A percentile compares a stretch with the other conserved stretches of the same genome.
Conservation (phyloP, 2,888 invertebrate species). For the Metacarcinus magister region DNA sequence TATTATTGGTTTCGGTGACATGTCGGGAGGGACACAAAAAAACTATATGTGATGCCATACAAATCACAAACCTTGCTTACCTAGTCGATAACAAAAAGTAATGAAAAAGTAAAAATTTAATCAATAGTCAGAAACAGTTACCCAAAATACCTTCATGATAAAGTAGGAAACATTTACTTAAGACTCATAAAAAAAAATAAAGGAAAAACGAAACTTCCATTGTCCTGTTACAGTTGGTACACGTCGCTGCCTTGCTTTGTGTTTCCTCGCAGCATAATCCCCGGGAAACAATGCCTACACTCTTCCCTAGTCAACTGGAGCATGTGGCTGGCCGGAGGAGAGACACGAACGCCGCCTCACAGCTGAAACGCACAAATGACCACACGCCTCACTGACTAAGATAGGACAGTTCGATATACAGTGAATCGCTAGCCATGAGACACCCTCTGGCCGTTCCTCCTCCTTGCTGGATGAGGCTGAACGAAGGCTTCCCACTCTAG, state of each 20-base stretch:
- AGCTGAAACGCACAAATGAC: too few species aligned
- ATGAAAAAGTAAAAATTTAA: background rate
- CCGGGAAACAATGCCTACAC: background rate
- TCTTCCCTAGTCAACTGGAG: background rate
- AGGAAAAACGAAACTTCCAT: background rate
- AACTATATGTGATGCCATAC: background rate
- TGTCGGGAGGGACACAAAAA: background rate
- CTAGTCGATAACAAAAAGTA: background rate
- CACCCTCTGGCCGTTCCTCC: too few species aligned
- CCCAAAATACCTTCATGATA: background rate
- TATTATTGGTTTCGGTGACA: background rate
- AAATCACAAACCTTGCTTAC: background rate
- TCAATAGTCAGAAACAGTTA: background rate
- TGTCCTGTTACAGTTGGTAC: too few species aligned
- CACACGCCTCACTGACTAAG: too few species aligned
- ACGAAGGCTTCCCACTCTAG: too few species aligned
- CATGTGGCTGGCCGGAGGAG: background rate
- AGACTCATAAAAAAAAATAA: too few species aligned
- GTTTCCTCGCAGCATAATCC: background rate
- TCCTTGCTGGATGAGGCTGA: too few species aligned
- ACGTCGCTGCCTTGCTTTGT: background rate
- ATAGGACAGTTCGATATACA: too few species aligned
- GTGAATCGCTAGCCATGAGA: too few species aligned
- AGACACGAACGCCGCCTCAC: background rate
- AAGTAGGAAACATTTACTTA: background rate